phyloP scores from a whole-genome alignment of 2,113 vertebrate species.

The Scatophagus argus region DNA sequence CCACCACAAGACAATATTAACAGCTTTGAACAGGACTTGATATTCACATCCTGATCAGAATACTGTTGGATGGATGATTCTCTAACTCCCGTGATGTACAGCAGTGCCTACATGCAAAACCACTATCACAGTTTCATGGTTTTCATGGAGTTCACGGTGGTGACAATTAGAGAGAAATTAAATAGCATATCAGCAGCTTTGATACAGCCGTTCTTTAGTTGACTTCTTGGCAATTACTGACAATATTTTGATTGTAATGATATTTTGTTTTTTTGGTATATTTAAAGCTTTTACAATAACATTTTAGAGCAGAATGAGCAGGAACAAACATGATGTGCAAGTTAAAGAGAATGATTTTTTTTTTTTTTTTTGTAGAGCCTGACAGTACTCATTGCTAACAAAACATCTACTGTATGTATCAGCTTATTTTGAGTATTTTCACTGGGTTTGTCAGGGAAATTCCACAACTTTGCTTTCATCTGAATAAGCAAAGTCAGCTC shows the following conservation, averaged over 20 bases:
- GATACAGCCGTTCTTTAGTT: background rate
- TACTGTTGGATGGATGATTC: background rate
- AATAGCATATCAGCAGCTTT: background rate
- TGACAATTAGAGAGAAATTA: background rate
- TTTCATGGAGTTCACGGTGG: background rate
- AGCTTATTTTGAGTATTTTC: background rate
- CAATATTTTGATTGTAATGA: background rate
- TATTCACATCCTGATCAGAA: constrained; percentile 1
- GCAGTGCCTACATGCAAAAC: background rate
- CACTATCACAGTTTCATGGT: background rate
- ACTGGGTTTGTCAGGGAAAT: background rate
- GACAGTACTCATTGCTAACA: background rate
- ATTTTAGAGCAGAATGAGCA: background rate
- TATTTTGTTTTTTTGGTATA: background rate
- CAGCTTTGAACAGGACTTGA: background rate
- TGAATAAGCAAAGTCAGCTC: constrained; percentile 29
- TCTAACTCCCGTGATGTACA: background rate
- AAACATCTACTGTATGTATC: background rate
- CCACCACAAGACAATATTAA: constrained; percentile 15
- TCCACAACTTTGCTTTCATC: constrained; percentile 12
- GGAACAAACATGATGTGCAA: background rate
- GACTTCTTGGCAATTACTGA: background rate
- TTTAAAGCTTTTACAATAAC: background rate
- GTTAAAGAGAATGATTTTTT: no score
- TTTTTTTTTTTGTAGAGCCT: background rate